These are phyloP conservation scores for Muscicapa comitata DNA, from an alignment of 2,797 vertebrate species.

Conservation along the genomic window DNA sequence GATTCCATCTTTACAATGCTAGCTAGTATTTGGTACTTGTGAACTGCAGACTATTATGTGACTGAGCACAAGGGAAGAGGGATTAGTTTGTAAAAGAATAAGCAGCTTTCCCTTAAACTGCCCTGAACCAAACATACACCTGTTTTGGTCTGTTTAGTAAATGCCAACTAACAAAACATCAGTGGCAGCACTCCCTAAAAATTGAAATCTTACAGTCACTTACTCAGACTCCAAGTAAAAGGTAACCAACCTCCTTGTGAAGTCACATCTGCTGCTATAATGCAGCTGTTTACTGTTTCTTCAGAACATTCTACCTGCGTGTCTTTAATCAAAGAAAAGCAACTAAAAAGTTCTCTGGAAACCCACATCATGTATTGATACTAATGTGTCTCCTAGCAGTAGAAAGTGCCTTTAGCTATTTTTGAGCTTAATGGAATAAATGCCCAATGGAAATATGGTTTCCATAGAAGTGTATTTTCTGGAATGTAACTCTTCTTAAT, in stretches of 20 bases:
- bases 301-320: not conserved
- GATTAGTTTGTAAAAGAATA: conserved; percentile 80
- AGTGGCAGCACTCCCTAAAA: not conserved
- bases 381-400: not conserved
- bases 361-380: not conserved
- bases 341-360: not conserved
- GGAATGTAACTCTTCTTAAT: not conserved
- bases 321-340: not conserved
- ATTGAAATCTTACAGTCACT: not conserved
- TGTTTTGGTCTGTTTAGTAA: conserved; percentile 59
- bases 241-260: not conserved
- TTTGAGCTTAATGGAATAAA: not conserved
- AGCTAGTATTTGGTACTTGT: conserved; percentile 56
- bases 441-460: not conserved
- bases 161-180: conserved; percentile 21
- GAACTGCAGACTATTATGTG: conserved; percentile 70
- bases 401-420: not conserved
- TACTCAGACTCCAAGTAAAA: not conserved
- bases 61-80: conserved; percentile 80
- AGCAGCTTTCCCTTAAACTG: conserved; percentile 64
- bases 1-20: conserved; percentile 68
- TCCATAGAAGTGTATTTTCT: not conserved
- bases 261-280: not conserved
- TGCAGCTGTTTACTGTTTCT: not conserved
- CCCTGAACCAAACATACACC: conserved; percentile 14